A percentile compares a stretch with the other conserved stretches of the same genome.
Evolutionary conservation across 2,797 vertebrate genomes (phyloP).

Genomic region (Pseudomugil tenellus): DNA sequence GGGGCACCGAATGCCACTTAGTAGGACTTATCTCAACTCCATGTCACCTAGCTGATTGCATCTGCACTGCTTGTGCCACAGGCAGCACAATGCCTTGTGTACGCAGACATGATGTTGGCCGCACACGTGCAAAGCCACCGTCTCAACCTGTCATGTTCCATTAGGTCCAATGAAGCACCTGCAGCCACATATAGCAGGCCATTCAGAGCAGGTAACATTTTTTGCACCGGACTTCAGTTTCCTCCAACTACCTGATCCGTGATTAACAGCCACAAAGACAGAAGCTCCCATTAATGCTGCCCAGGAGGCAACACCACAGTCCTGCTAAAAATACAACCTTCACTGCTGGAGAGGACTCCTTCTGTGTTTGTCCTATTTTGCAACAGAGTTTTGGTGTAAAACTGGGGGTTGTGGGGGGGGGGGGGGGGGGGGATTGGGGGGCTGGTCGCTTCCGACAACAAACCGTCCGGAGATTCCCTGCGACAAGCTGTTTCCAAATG

Average conservation of each 20-base stretch:
- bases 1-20: conserved; percentile 90
- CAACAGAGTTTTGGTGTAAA: not conserved
- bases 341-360: conserved; percentile 31
- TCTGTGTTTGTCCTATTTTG: conserved; percentile 48
- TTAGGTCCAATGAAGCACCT: conserved; percentile 88
- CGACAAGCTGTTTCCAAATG: conserved; percentile 95
- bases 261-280: conserved; percentile 59
- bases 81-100: conserved; percentile 78
- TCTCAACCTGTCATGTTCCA: conserved; percentile 88
- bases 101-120: conserved; percentile 74
- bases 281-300: conserved; percentile 43
- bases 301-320: conserved; percentile 14
- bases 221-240: conserved; percentile 46
- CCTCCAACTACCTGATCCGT: conserved; percentile 57
- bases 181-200: conserved; percentile 82
- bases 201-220: conserved; percentile 88
- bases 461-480: conserved; percentile 94
- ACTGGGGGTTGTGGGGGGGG: conserved; percentile 24
- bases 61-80: conserved; percentile 82
- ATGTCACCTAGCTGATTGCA: conserved; percentile 89
- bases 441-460: conserved; percentile 85
- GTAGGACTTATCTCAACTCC: conserved; percentile 85
- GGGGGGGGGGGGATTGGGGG: conserved; percentile 38
- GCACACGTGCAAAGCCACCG: conserved; percentile 80
- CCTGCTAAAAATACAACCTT: conserved; percentile 72